These are phyloP conservation scores for Trichonephila inaurata DNA, from an alignment of 1,140 invertebrate species.

Conservation along the genomic window DNA sequence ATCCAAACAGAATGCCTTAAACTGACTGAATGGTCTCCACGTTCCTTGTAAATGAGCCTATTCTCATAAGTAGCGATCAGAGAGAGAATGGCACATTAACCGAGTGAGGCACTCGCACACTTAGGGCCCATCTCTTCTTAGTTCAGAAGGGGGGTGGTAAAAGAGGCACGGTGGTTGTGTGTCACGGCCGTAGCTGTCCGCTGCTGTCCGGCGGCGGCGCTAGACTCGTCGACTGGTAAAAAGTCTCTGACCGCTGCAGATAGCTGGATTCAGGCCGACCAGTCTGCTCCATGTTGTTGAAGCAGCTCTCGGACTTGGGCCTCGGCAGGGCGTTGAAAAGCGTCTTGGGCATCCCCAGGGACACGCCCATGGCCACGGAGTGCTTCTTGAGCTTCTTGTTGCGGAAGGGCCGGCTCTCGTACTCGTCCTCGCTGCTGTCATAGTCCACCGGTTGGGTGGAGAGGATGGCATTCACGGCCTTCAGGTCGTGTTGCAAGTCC, in stretches of 20 bases:
- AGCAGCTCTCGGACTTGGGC: slow-evolving; percentile 77
- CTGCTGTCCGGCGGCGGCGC: slow-evolving; percentile 79
- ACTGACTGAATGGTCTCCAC: neutral
- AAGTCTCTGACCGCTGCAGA: slow-evolving; percentile 75
- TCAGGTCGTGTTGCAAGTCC: slow-evolving; percentile 77
- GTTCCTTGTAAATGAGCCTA: neutral
- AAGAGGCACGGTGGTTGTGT: slow-evolving; percentile 74
- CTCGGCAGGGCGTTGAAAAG: slow-evolving; percentile 69
- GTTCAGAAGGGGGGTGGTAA: slow-evolving; percentile 23
- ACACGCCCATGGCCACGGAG: slow-evolving; percentile 72
- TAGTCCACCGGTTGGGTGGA: slow-evolving; percentile 74
- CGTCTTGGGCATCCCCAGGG: slow-evolving; percentile 74
- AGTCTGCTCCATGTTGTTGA: slow-evolving; percentile 73
- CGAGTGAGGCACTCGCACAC: slow-evolving; percentile 68
- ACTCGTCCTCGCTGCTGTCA: slow-evolving; percentile 68
- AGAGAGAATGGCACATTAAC: neutral
- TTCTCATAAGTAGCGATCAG: neutral
- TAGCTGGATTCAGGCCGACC: neutral
- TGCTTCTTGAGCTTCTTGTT: slow-evolving; percentile 73
- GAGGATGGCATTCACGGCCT: slow-evolving; percentile 77
- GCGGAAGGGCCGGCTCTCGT: slow-evolving; percentile 41
- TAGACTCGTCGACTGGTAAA: slow-evolving; percentile 72
- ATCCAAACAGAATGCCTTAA: neutral
- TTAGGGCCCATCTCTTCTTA: slow-evolving; percentile 43
- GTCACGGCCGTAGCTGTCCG: slow-evolving; percentile 51